Conservation (phyloP, 2,888 invertebrate genomes). For the Nymphalis c-album region DNA sequence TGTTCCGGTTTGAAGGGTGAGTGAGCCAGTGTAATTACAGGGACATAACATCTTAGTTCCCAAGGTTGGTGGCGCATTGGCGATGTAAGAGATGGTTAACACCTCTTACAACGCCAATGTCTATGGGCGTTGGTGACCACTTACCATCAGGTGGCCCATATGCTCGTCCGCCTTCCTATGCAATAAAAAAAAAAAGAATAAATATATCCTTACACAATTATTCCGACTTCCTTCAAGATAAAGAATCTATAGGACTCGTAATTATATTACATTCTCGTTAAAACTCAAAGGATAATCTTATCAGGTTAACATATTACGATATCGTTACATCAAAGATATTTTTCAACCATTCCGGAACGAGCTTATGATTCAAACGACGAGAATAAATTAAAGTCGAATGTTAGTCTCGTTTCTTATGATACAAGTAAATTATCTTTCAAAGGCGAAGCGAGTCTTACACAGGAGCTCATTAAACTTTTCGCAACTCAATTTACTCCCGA, state of each 20-base stretch:
- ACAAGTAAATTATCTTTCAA: slow-evolving; percentile 47
- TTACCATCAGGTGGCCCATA: too few relatives aligned
- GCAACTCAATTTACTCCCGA: slow-evolving; percentile 59
- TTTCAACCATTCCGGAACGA: slow-evolving; percentile 21
- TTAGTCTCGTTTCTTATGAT: slow-evolving; percentile 35
- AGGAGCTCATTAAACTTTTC: slow-evolving; percentile 65
- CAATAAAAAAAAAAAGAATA: too few relatives aligned
- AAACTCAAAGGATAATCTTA: slow-evolving; percentile 14
- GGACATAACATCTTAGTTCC: too few relatives aligned
- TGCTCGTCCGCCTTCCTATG: too few relatives aligned
- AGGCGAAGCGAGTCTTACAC: slow-evolving; percentile 42
- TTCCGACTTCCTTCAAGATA: not conserved
- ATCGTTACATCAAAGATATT: slow-evolving; percentile 21
- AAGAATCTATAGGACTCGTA: not conserved
- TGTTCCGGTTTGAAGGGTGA: too few relatives aligned
- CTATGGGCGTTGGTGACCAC: too few relatives aligned
- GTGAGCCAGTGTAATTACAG: too few relatives aligned
- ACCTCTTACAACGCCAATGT: too few relatives aligned
- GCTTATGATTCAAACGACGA: slow-evolving; percentile 30
- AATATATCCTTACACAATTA: too few relatives aligned
- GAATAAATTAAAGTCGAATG: slow-evolving; percentile 37
- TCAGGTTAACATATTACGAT: slow-evolving; percentile 20
- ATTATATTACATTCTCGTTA: not conserved
- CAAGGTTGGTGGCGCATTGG: too few relatives aligned
- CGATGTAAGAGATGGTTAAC: too few relatives aligned